phyloP scores from a whole-genome alignment of 2,113 vertebrate species.

The Henicopernis longicauda region DNA sequence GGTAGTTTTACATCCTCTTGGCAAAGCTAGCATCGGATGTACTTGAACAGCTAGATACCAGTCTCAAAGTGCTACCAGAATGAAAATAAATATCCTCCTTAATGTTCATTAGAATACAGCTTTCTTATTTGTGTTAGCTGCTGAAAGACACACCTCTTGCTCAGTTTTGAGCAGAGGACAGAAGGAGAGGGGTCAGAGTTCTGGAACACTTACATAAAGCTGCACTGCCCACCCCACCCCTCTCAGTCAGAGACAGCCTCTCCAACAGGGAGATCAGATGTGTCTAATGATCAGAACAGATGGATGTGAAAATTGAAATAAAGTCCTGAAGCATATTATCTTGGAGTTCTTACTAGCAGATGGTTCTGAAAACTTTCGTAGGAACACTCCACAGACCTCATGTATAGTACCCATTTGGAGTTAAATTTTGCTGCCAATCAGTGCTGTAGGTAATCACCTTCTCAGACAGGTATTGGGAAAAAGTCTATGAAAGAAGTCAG shows the following conservation, averaged over 20 bases:
- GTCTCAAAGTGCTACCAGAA: neutral
- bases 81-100: neutral
- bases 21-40: neutral
- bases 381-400: neutral
- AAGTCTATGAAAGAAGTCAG: neutral
- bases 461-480: neutral
- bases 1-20: rapidly evolving
- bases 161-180: neutral
- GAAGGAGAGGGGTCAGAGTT: neutral
- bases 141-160: neutral
- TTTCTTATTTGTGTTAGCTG: neutral
- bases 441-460: neutral
- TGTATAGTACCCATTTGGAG: neutral
- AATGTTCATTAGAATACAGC: neutral
- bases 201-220: neutral
- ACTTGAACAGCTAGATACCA: neutral
- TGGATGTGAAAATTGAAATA: constrained; percentile 37
- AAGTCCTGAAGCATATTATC: constrained; percentile 27
- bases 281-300: constrained; percentile 49
- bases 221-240: neutral
- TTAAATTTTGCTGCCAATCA: neutral
- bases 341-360: constrained; percentile 17
- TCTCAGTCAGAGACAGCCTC: neutral
- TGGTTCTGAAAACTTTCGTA: neutral
- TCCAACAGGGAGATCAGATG: constrained; percentile 18